Base-by-base conservation (phyloP, 2,113 vertebrate species). In the Anolis carolinensis region DNA sequence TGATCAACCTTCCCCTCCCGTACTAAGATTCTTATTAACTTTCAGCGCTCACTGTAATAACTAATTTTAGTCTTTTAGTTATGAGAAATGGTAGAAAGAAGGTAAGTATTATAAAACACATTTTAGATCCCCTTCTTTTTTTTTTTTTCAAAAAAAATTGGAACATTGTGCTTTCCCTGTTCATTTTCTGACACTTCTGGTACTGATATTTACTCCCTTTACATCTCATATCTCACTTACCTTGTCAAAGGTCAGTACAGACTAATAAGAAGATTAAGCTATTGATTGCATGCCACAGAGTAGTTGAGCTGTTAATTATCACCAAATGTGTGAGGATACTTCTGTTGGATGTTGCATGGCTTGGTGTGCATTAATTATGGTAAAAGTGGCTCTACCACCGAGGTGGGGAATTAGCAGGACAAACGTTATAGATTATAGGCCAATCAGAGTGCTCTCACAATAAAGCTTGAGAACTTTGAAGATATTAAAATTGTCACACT, bases 271-370 rank as follows among this genome's bases (percentile, higher is more conserved):
- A 94, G 85, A 92, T 92, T 90, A 91, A 94, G 76, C 83, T 83
- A 68, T 90, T 92, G 81, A 95, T 93, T 93, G 84, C 72, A 68
- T 94, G 89, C 86, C 83, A 90, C 81, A 1, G 16, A 94, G 89
- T 92, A 91, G 84, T 84, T 92, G 88, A 94, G 77, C 88, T 95
- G 88, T 90, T 96, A 95, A 95, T 95, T 95, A 93, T 91, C 71
- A 83, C 83, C 88, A 84, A 92, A 95, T 91, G 77, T 94, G 82
- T 86, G 91, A 94, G 94, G 90, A 86, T 93, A 91, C 85, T 93
- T 95, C 87, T 89, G 90, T 95, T 96, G 93, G 89, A 91, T 93
- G 85, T 90, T 94, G 75, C 73, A 2, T 87, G 87, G 85, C 89
- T 86, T 92, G 85, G 89, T 91, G 90, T 92, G 83, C 84, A 78